phyloP scores from a whole-genome alignment of 2,113 vertebrate genomes.

The Muscicapa adusta region DNA sequence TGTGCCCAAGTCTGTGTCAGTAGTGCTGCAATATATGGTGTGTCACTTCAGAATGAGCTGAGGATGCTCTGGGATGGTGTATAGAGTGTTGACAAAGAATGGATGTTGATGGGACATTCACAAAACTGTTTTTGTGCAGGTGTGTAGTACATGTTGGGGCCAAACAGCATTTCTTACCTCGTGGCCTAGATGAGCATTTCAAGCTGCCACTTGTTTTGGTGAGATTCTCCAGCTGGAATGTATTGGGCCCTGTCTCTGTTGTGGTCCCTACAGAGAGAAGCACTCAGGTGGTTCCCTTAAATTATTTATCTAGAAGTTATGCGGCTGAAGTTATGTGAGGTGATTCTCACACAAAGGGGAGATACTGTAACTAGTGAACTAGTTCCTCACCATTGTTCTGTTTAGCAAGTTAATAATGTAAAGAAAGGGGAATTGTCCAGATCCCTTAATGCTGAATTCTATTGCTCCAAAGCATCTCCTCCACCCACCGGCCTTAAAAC shows the following conservation, averaged over 20 bases:
- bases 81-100: neutral
- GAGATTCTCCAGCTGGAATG: neutral
- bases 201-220: neutral
- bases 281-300: neutral
- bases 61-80: neutral
- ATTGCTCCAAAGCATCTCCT: neutral
- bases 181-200: neutral
- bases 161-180: neutral
- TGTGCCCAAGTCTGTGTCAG: neutral
- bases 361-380: neutral
- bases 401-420: neutral
- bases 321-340: neutral
- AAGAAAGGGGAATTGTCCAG: neutral
- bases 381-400: neutral
- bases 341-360: neutral
- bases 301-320: neutral
- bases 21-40: neutral
- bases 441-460: neutral
- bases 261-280: neutral
- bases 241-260: neutral
- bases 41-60: neutral
- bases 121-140: neutral
- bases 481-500: neutral
- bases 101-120: neutral
- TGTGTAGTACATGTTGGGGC: neutral